Evolutionary conservation across 1,140 invertebrate genomes (phyloP), one percentile per base, ranked within the genome.

Genomic region (Scaptomyza hsui): DNA sequence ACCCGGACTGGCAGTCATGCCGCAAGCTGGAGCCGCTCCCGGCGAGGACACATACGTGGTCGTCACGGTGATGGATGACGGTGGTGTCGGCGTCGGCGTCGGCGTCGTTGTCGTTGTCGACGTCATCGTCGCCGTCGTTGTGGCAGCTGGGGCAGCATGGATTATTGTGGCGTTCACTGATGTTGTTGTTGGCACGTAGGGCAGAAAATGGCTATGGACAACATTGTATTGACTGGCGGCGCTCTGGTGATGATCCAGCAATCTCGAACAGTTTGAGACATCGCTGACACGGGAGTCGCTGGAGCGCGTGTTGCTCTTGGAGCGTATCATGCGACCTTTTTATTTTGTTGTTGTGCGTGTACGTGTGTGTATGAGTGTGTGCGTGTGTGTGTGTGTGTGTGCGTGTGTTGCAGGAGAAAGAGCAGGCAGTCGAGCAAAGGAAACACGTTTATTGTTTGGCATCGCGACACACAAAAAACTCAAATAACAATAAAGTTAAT

Each of bases 221-320:
- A 82, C 68, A 56, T 79, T 85, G 62, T 81, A 81, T 68, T 90
- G 89, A 61, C 60, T 89, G 78, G 89, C 82, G 63, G 82, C 77
- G 57, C 72, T 89, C 44, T 77, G 79, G 73, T 91, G 89, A 72
- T 91, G 89, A 72, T 91, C 89, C 78, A 91, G 86, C 60, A 90
- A 59, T 39, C 89, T 75, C 44, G 89, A 91, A 55, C 89, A 90
- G 74, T 82, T 91, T 45, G 90, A 91, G 18, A 86, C 89, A 63
- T 91, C 90, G 60, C 90, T 91, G 62, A 91, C 88, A 41, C 90
- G 86, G 45, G 90, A 91, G 47, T 91, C 90, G 62, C 89, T 91
- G 42, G 90, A 91, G 41, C 90, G 83, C 37, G 90, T 91, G 60
- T 91, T 91, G 74, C 90, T 91, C 65, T 91, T 91, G 18, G 90